A percentile compares a stretch with the other conserved stretches of the same genome.
Evolutionary conservation across 2,113 vertebrate genomes (phyloP).

Genomic region (Spermophilus dauricus): DNA sequence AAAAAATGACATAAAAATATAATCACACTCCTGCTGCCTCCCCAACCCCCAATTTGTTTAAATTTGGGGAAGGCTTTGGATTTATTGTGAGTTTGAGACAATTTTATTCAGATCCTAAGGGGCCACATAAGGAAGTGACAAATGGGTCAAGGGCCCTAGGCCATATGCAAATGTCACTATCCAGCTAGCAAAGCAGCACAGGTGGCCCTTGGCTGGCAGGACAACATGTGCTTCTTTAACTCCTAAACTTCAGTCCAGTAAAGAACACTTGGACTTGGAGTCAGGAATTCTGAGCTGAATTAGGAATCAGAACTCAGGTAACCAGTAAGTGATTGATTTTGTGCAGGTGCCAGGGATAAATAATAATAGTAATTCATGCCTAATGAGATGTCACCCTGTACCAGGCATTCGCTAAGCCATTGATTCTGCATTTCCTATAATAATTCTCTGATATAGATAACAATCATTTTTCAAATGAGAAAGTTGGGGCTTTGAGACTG

Average conservation of each 20-base stretch:
- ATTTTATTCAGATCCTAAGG: background rate
- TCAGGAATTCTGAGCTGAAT: background rate
- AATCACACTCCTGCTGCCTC: background rate
- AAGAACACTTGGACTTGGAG: background rate
- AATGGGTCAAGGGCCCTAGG: background rate
- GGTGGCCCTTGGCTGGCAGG: too few species aligned
- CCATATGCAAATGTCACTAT: rapidly evolving
- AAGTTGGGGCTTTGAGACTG: background rate
- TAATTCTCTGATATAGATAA: background rate
- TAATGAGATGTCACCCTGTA: background rate
- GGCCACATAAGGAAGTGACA: background rate
- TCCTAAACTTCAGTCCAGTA: background rate
- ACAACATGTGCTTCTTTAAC: background rate
- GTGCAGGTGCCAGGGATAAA: background rate
- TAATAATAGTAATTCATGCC: background rate
- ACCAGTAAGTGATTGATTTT: background rate
- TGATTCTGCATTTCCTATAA: background rate
- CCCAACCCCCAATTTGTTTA: background rate
- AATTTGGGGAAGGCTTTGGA: background rate
- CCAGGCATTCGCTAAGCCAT: too few species aligned
- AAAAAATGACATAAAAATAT: background rate
- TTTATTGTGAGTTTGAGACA: background rate
- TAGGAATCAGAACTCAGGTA: background rate
- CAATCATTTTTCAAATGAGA: background rate
- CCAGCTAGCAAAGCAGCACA: too few species aligned